phyloP scores from a whole-genome alignment of 2,888 invertebrate genomes.

The Drosophila barbarae region DNA sequence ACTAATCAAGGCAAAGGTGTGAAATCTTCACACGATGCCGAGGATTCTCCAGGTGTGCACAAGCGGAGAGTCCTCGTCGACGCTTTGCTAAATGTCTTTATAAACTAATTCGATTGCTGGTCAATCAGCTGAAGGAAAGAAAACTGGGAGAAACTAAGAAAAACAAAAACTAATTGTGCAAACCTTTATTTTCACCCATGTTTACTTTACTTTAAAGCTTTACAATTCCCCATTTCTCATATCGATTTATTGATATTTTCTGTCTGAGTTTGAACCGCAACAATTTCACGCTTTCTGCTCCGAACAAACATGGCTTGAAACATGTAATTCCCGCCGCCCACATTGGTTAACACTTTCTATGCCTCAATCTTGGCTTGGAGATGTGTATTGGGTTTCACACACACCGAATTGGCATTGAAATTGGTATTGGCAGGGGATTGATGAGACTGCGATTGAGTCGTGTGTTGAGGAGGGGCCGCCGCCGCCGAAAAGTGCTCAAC shows the following conservation, averaged over 20 bases:
- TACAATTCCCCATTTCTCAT: neutral
- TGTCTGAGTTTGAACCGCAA: constrained; percentile 9
- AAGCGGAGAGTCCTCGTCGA: constrained; percentile 4
- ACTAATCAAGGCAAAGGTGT: constrained; percentile 76
- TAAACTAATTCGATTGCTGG: constrained; percentile 48
- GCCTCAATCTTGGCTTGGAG: constrained; percentile 18
- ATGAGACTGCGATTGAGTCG: constrained; percentile 19
- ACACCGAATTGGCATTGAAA: constrained; percentile 15
- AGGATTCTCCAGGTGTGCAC: constrained; percentile 22
- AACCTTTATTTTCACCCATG: too few relatives aligned
- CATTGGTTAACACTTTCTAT: constrained; percentile 53
- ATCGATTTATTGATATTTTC: constrained; percentile 3
- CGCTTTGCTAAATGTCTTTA: constrained; percentile 44
- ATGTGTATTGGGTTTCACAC: constrained; percentile 19
- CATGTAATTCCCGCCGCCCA: constrained; percentile 24
- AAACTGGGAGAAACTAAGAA: neutral
- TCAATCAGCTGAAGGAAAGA: constrained; percentile 12
- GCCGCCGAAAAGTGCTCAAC: constrained; percentile 2
- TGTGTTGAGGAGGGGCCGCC: constrained; percentile 1
- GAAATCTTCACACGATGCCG: constrained; percentile 58
- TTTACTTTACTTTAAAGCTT: neutral
- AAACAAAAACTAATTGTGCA: too few relatives aligned
- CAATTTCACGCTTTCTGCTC: constrained; percentile 58
- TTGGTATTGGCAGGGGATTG: constrained; percentile 23
- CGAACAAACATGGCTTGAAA: constrained; percentile 6